These are phyloP conservation scores for Neomonachus schauinslandi DNA, from an alignment of 2,113 vertebrate genomes.

Conservation along the genomic window DNA sequence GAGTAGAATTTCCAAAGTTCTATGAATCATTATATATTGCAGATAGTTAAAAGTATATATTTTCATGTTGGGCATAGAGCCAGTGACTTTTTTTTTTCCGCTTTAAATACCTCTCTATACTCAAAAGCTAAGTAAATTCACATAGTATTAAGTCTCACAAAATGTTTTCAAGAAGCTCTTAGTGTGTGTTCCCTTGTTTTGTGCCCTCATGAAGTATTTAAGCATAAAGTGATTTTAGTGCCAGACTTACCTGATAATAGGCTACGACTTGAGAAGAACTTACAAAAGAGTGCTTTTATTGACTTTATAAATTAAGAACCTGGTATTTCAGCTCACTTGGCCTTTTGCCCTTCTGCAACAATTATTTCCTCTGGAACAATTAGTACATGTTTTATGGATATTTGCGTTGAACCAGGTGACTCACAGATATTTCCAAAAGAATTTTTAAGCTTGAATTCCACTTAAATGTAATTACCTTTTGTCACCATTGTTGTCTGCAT, in stretches of 20 bases:
- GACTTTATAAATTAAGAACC: constrained; percentile 64
- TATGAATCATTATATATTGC: not conserved
- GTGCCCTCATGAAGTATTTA: not conserved
- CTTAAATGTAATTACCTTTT: not conserved
- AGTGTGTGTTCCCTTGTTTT: not conserved
- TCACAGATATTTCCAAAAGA: constrained; percentile 14
- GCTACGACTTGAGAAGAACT: not conserved
- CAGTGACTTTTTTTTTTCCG: not conserved
- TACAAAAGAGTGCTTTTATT: constrained; percentile 23
- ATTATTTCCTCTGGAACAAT: constrained; percentile 61
- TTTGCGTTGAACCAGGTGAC: constrained; percentile 22
- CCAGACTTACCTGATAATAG: not conserved
- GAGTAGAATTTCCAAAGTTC: not conserved
- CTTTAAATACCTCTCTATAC: not conserved
- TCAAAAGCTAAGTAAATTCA: not conserved
- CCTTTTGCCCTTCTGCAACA: constrained; percentile 48
- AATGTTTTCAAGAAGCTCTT: not conserved
- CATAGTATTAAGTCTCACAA: not conserved
- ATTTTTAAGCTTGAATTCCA: constrained; percentile 7
- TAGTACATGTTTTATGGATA: constrained; percentile 9
- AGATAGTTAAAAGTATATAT: not conserved
- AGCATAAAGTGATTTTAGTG: not conserved
- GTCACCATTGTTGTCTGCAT: not conserved
- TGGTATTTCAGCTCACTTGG: constrained; percentile 28
- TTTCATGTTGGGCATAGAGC: not conserved